Evolutionary conservation across 2,888 invertebrate genomes (phyloP), one percentile per base, ranked within the genome.

Genomic region (Drosophila monieri): DNA sequence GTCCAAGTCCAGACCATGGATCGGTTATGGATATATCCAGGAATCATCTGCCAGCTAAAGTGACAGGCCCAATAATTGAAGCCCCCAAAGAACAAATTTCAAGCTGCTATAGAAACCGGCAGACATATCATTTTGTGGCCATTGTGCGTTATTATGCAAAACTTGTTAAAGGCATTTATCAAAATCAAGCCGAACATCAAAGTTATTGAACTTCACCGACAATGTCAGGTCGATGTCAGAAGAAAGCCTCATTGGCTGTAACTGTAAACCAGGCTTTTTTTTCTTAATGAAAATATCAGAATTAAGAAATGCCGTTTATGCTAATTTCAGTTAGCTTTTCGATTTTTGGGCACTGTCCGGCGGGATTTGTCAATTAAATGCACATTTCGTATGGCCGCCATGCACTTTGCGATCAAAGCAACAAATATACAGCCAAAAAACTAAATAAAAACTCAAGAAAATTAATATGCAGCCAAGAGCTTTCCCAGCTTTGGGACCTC

Each of bases 121-220:
- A 14, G 58, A 57, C 68, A 58, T 69, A 77, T 77, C 83, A 74
- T 78, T 85, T 74, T 65, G 39, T 67, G 59, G 41, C 37, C 52
- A 61, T 60, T 67, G 46, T 76, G 49, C 70, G 75, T 77, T 81
- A 78, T 78, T 88, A 86, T 87, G 87, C 87, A 78, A 86, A 87
- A 86, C 89, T 84, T 88, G 87, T 88, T 78, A 75, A 76, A 72
- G 81, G 74, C 89, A 89, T 85, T 80, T 78, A 84, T 79, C 89
- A 85, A 86, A 84, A 73, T 56, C 67, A 51, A 23, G 49, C 59
- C 39, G 58, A 69, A 41, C 60, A 47, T 47, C 54, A 59, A 74
- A 80, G 84, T 83, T 83, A 88, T 84, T 84, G 78, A 84, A 83
- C 88, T 84, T 70, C 62, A 80, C 88, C 84, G 85, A 83, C 87